Conservation (phyloP, 2,888 invertebrate species). For the Agapetus fuscipes region DNA sequence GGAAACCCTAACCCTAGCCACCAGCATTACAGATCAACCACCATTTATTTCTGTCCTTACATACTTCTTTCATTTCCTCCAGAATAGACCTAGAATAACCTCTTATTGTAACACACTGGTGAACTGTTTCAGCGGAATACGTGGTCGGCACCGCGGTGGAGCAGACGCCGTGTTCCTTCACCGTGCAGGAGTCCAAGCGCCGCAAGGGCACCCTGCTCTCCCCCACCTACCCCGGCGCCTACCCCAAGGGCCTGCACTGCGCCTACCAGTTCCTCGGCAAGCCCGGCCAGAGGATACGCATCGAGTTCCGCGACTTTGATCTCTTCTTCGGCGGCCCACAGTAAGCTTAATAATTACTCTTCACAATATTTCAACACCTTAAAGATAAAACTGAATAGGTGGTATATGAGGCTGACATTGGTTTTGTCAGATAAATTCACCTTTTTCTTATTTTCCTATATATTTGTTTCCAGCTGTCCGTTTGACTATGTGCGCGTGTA, state of each 20-base stretch:
- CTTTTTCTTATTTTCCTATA: not conserved
- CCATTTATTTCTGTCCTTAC: no score
- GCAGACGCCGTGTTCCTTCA: conserved; percentile 80
- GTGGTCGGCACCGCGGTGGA: conserved; percentile 84
- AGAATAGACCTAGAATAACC: no score
- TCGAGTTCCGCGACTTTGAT: conserved; percentile 97
- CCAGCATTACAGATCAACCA: no score
- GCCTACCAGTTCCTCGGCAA: conserved; percentile 88
- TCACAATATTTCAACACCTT: no score
- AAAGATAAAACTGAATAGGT: no score
- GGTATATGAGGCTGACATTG: no score
- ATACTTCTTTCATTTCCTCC: no score
- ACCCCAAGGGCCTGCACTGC: conserved; percentile 93
- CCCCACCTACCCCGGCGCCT: conserved; percentile 98
- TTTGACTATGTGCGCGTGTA: conserved; percentile 96
- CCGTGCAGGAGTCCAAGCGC: conserved; percentile 64
- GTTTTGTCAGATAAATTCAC: no score
- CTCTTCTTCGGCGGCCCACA: conserved; percentile 97
- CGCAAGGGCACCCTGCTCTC: conserved; percentile 84
- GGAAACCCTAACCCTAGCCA: no score
- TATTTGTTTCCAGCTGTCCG: conserved; percentile 68
- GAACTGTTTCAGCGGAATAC: conserved; percentile 72
- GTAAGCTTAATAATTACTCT: conserved; percentile 52
- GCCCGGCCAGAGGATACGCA: conserved; percentile 81
- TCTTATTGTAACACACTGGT: no score